These are phyloP conservation scores for Pocillopora damicornis DNA, from an alignment of 64 coral and sea anemone genomes.

Conservation along the genomic window DNA sequence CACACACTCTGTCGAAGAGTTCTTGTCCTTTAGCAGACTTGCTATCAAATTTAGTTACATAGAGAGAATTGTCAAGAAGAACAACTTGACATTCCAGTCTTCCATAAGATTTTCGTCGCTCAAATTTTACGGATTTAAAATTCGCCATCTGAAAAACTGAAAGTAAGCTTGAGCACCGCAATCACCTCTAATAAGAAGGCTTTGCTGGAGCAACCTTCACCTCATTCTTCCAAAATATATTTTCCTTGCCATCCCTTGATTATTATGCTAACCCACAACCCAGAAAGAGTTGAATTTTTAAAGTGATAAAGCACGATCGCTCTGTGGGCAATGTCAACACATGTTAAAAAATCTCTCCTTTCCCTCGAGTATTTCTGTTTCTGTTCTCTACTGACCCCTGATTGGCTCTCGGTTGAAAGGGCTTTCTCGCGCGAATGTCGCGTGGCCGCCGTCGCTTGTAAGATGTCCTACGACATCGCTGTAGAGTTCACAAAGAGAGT, in stretches of 20 bases:
- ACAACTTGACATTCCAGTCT: constrained; percentile 77
- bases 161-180: not conserved
- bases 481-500: too few relatives aligned
- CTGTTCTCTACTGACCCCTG: not conserved
- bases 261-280: too few relatives aligned
- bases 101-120: constrained; percentile 27
- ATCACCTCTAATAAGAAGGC: not conserved
- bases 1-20: constrained; percentile 63
- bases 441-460: not conserved
- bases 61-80: constrained; percentile 78
- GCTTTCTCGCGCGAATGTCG: constrained; percentile 20
- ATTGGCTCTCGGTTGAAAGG: not conserved
- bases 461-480: not conserved
- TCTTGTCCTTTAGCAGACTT: constrained; percentile 77
- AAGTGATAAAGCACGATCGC: not conserved
- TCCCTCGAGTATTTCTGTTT: not conserved
- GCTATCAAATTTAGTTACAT: constrained; percentile 65
- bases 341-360: not conserved
- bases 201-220: not conserved
- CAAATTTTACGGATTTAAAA: constrained; percentile 33
- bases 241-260: not conserved
- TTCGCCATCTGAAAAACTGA: not conserved
- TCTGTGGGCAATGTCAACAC: not conserved
- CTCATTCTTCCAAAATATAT: not conserved
- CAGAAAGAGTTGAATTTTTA: too few relatives aligned